Evolutionary conservation across 2,888 invertebrate genomes (phyloP), one percentile per base, ranked within the genome.

Genomic region (Synanthedon myopaeformis): DNA sequence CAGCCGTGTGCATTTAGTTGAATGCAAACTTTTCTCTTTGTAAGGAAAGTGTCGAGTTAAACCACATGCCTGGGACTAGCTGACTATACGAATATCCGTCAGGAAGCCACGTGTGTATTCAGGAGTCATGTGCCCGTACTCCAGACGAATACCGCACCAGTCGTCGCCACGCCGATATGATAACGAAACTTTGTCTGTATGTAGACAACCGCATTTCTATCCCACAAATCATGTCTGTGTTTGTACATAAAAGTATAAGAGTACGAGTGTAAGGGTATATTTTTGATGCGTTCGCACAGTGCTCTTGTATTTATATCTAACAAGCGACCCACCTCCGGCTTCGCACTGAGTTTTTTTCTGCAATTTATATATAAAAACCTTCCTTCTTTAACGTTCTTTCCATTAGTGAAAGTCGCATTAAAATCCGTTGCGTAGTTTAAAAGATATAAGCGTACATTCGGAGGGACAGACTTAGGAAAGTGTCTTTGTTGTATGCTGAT

Each of bases 1-100:
- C 69, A 60, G 68, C 72, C 72, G 70, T 73, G 72, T 79, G 77
- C 79, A 82, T 82, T 80, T 77, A 81, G 79, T 77, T 78, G 70
- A 73, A 73, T 61, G 63, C 63, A 74, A 82, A 84, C 76, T 82
- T 82, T 81, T 72, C 77, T 74, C 81, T 58, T 58, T 61, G 61
- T 61, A 59, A 61, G 54, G 56, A 56, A 56, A 59, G 60, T 56
- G 57, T 57, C 57, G 57, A 58, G 58, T 60, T 72, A 72, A 78
- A 72, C 72, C 70, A 63, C 67, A 64, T 71, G 68, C 54, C 54
- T 55, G 69, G 75, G 64, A 67, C 64, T 72, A 68, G 53, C 55
- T 55, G 69, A 74, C 70, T 77, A 72, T 71, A 74, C 76, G 59
- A 78, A 80, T 80, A 80, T 79, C 79, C 78, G 79, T 73, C 70